Base-by-base conservation (phyloP, 35 echinoderm and acorn worm genomes). In the Amphiura filiformis region DNA sequence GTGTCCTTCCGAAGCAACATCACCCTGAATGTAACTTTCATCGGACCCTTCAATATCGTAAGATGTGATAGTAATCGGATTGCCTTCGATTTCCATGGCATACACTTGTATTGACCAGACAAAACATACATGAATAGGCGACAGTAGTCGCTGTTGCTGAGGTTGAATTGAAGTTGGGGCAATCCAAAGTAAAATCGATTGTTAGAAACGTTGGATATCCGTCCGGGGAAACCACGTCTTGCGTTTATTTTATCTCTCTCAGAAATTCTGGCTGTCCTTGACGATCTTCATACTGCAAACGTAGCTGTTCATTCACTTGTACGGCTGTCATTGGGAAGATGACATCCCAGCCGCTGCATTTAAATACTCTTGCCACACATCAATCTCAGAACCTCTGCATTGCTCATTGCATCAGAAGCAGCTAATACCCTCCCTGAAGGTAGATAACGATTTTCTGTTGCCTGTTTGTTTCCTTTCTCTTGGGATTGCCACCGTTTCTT, bases 301-400 rank as follows among this genome's bases (percentile, higher is more conserved):
- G 0, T n/a, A 83, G 42, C 38, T 83, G 79, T 15, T 83, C 40
- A 44, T 83, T 83, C 1, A 83, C 81, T 39, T 56, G 36, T 31
- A 49, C 44, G 13, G 81, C 81, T n/a, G 81, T 83, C 81, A 83
- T 83, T 33, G 81, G 49, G 33, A 83, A 52, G 0, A 83, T 39
- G 17, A 34, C 38, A 44, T 83, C 81, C 81, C 81, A 83, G 7
- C 81, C 81, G 18, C 13, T 33, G 34, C 81, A 83, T 11, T n/a
- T n/a, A n/a, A n/a, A 83, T 39, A 83, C 38, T 49, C 34, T 32
- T 80, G 4, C 34, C 34, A 17, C 13, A 34, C 78, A 80, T 80
- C 78, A 80, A 12, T 80, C 35, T 17, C 3, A 80, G 38, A 39
- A 80, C 78, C 4, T 80, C 34, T 9, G 44, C 44, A 7, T 7